Percentiles rank a stretch among this genome's conserved stretches.
phyloP scores from a whole-genome alignment of 1,140 invertebrate genomes.

The Drosophila parabipectinata region DNA sequence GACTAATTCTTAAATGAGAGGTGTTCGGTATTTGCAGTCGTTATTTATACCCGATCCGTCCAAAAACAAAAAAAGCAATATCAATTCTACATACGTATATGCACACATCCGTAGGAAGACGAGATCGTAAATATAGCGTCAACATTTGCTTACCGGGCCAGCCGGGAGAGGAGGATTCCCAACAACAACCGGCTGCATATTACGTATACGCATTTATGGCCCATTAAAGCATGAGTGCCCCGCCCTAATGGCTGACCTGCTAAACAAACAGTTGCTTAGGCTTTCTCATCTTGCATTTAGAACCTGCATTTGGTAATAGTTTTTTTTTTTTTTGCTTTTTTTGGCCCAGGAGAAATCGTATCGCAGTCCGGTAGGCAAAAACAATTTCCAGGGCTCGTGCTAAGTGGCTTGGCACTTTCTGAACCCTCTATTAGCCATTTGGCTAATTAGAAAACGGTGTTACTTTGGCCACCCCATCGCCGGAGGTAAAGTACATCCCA shows the following conservation, averaged over 20 bases:
- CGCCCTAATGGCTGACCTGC: constrained; percentile 10
- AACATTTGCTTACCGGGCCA: constrained; percentile 6
- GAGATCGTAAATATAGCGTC: constrained; percentile 23
- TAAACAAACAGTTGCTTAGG: background rate
- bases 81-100: background rate
- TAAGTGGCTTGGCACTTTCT: constrained; percentile 25
- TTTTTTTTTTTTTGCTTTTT: background rate
- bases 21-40: constrained; percentile 12
- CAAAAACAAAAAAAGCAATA: constrained; percentile 13
- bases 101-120: constrained; percentile 12
- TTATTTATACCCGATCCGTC: constrained; percentile 63
- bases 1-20: constrained; percentile 45
- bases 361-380: background rate
- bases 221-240: constrained; percentile 11
- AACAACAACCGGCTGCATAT: constrained; percentile 5
- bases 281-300: constrained; percentile 6
- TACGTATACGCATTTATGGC: constrained; percentile 20
- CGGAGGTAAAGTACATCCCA: constrained; percentile 11
- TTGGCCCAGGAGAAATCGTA: background rate
- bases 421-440: constrained; percentile 33
- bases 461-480: constrained; percentile 12
- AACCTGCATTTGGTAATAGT: constrained; percentile 1
- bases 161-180: constrained; percentile 5
- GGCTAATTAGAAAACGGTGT: constrained; percentile 58
- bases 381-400: constrained; percentile 3